phyloP scores from a whole-genome alignment of 2,888 invertebrate genomes.

The Resseliella maxima region DNA sequence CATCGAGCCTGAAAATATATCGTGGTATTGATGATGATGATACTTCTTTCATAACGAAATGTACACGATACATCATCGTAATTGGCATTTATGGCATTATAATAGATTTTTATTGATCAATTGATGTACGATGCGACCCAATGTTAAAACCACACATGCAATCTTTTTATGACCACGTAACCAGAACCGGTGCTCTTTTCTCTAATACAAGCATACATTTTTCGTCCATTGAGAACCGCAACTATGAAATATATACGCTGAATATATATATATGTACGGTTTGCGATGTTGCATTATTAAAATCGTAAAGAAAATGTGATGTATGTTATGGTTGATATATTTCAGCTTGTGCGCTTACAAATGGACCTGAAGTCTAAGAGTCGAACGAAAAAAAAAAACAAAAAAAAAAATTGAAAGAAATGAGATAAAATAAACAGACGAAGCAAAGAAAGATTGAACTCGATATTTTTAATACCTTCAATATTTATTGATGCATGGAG shows the following conservation, averaged over 20 bases:
- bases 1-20: neutral
- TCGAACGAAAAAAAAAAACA: neutral
- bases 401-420: neutral
- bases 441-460: slow-evolving; percentile 10
- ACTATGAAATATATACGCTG: slow-evolving; percentile 15
- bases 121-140: slow-evolving; percentile 52
- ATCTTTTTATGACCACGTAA: slow-evolving; percentile 28
- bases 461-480: slow-evolving; percentile 15
- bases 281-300: slow-evolving; percentile 54
- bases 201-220: too few species aligned
- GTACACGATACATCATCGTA: slow-evolving; percentile 60
- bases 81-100: slow-evolving; percentile 61
- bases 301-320: slow-evolving; percentile 3
- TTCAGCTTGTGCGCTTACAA: neutral
- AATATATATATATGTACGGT: neutral
- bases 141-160: slow-evolving; percentile 2
- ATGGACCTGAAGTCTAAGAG: neutral
- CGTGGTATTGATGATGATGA: slow-evolving; percentile 41
- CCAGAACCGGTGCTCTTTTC: neutral
- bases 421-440: neutral
- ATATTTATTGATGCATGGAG: slow-evolving; percentile 46
- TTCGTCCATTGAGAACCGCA: neutral
- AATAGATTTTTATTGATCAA: slow-evolving; percentile 60
- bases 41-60: slow-evolving; percentile 43
- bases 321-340: slow-evolving; percentile 51